Percentiles rank a stretch among this genome's conserved stretches.
These are phyloP conservation scores for Mastacembelus armatus DNA, from an alignment of 2,797 vertebrate genomes.

Conservation along the genomic window DNA sequence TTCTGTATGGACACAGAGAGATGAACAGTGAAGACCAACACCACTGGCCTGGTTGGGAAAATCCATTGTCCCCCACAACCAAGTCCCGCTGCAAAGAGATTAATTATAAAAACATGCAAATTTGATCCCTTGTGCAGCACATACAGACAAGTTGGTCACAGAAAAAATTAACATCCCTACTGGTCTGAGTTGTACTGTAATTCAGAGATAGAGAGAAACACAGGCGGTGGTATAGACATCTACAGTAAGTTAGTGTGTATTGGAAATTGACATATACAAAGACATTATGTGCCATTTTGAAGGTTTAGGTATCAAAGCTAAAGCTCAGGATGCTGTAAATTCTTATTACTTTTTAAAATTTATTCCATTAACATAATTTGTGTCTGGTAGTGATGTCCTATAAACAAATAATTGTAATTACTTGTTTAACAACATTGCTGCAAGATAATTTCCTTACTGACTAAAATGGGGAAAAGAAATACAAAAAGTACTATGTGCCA, in stretches of 20 bases:
- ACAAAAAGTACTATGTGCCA: background rate
- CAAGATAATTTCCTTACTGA: background rate
- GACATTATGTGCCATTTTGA: background rate
- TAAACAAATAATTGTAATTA: too few relatives aligned
- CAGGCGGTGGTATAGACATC: background rate
- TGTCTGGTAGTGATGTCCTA: background rate
- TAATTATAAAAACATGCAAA: background rate
- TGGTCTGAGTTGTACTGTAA: conserved; percentile 8
- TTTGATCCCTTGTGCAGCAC: too few relatives aligned
- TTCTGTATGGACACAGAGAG: conserved; percentile 70
- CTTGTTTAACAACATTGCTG: background rate
- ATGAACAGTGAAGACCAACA: background rate
- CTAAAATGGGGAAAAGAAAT: background rate
- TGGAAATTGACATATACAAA: background rate
- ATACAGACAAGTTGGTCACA: background rate
- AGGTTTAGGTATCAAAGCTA: background rate
- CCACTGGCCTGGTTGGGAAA: background rate
- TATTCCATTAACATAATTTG: background rate
- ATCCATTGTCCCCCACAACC: background rate
- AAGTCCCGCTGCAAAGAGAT: background rate
- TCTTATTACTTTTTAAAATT: background rate
- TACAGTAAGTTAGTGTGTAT: background rate
- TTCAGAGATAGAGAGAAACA: background rate
- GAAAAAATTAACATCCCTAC: background rate
- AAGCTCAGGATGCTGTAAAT: background rate